phyloP scores from a whole-genome alignment of 2,113 vertebrate genomes.

The Erpornis zantholeuca region DNA sequence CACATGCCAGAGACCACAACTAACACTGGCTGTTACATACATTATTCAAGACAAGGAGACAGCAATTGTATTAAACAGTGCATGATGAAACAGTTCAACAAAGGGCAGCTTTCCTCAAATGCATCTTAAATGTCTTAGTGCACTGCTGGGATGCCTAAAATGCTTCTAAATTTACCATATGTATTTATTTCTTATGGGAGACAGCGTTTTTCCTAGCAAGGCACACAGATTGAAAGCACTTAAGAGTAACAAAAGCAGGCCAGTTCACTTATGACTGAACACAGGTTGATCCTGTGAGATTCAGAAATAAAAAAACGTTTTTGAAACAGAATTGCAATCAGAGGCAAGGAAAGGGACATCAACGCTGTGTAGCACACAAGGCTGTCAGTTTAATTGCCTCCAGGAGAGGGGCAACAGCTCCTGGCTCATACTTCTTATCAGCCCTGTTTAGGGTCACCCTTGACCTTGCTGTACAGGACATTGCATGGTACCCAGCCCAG shows the following conservation, averaged over 20 bases:
- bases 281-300: neutral
- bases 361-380: fast-evolving
- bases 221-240: neutral
- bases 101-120: neutral
- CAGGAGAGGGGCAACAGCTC: neutral
- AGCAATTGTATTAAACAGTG: neutral
- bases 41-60: neutral
- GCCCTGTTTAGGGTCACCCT: neutral
- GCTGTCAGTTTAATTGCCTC: neutral
- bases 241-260: neutral
- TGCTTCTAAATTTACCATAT: neutral
- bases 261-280: neutral
- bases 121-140: neutral
- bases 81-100: neutral
- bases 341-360: neutral
- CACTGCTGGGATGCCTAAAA: neutral
- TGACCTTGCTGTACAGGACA: neutral
- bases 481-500: neutral
- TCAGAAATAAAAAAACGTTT: neutral
- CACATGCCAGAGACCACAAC: neutral
- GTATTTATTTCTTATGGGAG: neutral
- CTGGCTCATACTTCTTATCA: neutral
- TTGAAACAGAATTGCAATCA: neutral
- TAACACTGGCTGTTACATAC: neutral
- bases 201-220: neutral